Evolutionary conservation across 2,888 invertebrate species (phyloP), one percentile per base, ranked within the genome.

Genomic region (Drosophila vallismaia): DNA sequence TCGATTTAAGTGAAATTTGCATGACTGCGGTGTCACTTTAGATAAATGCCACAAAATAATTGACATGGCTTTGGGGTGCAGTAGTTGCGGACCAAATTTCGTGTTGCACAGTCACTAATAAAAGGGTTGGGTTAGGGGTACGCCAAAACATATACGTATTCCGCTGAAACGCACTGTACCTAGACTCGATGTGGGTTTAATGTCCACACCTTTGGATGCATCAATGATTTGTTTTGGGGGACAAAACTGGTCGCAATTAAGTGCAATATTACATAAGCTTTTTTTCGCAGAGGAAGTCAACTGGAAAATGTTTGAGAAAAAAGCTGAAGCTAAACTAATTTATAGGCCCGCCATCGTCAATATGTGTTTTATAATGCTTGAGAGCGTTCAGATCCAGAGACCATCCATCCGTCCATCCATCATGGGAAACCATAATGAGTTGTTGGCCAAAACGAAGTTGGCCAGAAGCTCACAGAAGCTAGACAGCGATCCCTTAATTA

Each of bases 301-400:
- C 52, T 86, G 84, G 77, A 83, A 83, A 86, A 71, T 73, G 50
- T 56, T 19, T 42, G 40, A 3, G 55, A 63, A 71, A 49, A 33
- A 33, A 19, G 42, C 24, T 2, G n/a, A 36, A 36, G n/a, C 36
- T n/a, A 36, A 36, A 36, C 36, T 36, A 58, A 62, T 57, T 14
- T 19, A 42, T 29, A 58, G 58, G 58, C 46, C 60, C 60, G 55
- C 49, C 29, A 40, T 55, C 29, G 33, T 55, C 59, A 56, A 36
- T 36, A 24, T 44, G 40, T 0, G 12, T 26, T 24, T 38, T 51
- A 51, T 38, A 45, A 63, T 63, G 64, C 64, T 33, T 64, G 64
- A 31, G 46, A 64, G 53, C 29, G 63, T 63, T 45, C 8, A 10
- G 36, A 50, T 60, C 29, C 60, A 12, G 29, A 14, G 63, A 51